Percentiles rank a stretch among this genome's conserved stretches.
Conservation (phyloP, 2,797 vertebrate species). For the Champsocephalus gunnari region DNA sequence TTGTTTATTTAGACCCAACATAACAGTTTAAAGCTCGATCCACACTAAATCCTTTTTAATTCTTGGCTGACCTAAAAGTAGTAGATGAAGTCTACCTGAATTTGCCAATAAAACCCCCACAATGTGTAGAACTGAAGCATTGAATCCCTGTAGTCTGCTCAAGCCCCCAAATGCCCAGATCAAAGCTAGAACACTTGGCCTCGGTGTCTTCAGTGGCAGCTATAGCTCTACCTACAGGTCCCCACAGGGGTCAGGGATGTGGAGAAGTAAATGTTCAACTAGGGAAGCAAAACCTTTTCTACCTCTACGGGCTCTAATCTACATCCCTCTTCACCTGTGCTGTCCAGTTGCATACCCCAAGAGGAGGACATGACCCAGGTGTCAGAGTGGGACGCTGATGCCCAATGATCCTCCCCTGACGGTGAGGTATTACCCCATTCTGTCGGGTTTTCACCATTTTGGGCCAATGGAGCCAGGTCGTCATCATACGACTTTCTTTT, state of each 20-base stretch:
- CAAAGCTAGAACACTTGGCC: background rate
- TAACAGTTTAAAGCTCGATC: background rate
- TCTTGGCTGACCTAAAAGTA: background rate
- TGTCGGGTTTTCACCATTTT: conserved; percentile 49
- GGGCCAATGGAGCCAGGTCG: conserved; percentile 22
- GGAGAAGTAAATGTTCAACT: conserved; percentile 40
- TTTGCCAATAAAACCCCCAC: background rate
- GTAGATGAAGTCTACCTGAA: background rate
- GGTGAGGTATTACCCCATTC: conserved; percentile 46
- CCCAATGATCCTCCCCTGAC: conserved; percentile 33
- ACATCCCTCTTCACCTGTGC: conserved; percentile 67
- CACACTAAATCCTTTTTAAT: background rate
- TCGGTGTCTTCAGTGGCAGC: conserved; percentile 3
- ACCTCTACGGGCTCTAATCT: conserved; percentile 52
- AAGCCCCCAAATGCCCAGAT: background rate
- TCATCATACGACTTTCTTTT: conserved; percentile 36
- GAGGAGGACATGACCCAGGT: conserved; percentile 63
- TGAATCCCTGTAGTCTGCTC: background rate
- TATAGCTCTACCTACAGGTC: background rate
- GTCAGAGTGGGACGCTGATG: conserved; percentile 48
- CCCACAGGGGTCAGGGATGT: background rate
- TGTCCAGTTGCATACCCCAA: conserved; percentile 73
- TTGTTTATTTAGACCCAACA: background rate
- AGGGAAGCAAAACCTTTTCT: conserved; percentile 23
- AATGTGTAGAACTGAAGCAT: background rate